Evolutionary conservation across 1,140 invertebrate species (phyloP).

Genomic region (Drosophila melanogaster): Release_6_plus_ISO1_MT NT_033777.3:24507001-24507500

Average conservation of each 20-base stretch:
- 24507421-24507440: conserved; percentile 9
- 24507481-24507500: conserved; percentile 73
- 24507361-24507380: conserved; percentile 60
- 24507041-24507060: background rate
- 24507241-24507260: conserved; percentile 13
- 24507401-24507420: conserved; percentile 29
- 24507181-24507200: conserved; percentile 48
- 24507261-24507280: conserved; percentile 25
- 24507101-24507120: too few relatives aligned
- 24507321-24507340: conserved; percentile 46
- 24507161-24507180: conserved; percentile 7
- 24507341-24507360: conserved; percentile 46
- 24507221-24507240: conserved; percentile 57
- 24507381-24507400: conserved; percentile 53
- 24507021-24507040: background rate
- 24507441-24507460: conserved; percentile 67
- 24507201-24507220: conserved; percentile 51
- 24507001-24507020: conserved; percentile 19
- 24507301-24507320: background rate
- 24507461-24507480: conserved; percentile 69
- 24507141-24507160: too few relatives aligned
- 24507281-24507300: conserved; percentile 4
- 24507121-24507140: too few relatives aligned
- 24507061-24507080: background rate
- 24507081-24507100: too few relatives aligned